These are phyloP conservation scores for Oophaga pumilio DNA, from an alignment of 2,113 vertebrate genomes.

Conservation along the genomic window DNA sequence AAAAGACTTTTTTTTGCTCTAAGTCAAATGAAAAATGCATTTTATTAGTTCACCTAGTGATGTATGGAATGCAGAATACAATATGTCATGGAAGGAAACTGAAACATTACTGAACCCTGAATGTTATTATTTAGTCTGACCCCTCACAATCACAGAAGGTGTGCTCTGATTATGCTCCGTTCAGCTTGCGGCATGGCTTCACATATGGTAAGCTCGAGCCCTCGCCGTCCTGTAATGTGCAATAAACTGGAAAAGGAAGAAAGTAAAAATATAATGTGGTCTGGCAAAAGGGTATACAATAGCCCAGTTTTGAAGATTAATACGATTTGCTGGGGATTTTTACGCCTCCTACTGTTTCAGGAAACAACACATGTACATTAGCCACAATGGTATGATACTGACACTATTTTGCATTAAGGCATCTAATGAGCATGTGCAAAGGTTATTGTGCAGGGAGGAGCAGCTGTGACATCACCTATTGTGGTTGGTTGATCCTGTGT, in stretches of 20 bases:
- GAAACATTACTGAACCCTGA: background rate
- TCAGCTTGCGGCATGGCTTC: background rate
- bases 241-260: background rate
- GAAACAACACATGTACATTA: no score
- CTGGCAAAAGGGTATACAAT: no score
- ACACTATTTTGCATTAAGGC: no score
- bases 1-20: background rate
- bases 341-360: no score
- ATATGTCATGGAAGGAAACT: background rate
- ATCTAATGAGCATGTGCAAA: no score
- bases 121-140: constrained; percentile 19
- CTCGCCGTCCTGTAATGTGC: background rate
- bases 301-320: no score
- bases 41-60: background rate
- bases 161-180: background rate
- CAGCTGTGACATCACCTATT: no score
- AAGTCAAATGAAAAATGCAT: background rate
- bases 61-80: background rate
- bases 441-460: no score
- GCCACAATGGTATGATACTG: no score
- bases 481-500: no score
- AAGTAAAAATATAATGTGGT: no score
- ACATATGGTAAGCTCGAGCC: background rate
- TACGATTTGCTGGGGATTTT: no score
- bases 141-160: background rate